Evolutionary conservation across 2,113 vertebrate genomes (phyloP).

Genomic region (Eptesicus fuscus): DNA sequence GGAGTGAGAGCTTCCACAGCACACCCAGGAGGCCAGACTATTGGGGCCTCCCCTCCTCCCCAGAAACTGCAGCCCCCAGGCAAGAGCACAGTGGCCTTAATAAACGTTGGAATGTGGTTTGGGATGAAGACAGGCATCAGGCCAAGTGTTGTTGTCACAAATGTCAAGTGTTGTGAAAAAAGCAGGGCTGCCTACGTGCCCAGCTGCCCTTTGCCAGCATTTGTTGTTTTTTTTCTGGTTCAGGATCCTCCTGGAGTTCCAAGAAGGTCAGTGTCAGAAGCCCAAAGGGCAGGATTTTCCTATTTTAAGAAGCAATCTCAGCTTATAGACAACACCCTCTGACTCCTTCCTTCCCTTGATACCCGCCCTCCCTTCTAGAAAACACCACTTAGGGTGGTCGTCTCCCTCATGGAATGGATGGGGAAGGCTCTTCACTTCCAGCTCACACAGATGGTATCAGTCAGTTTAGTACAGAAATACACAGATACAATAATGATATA

Average conservation of each 20-base stretch:
- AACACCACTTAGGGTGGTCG: not conserved
- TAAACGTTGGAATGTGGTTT: slow-evolving; percentile 31
- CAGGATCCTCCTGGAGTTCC: slow-evolving; percentile 25
- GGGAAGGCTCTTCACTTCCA: not conserved
- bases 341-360: slow-evolving; percentile 18
- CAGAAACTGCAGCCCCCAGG: slow-evolving; percentile 10
- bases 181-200: slow-evolving; percentile 31
- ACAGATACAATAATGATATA: slow-evolving; percentile 18
- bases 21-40: not conserved
- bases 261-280: slow-evolving; percentile 52
- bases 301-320: slow-evolving; percentile 33
- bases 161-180: slow-evolving; percentile 33
- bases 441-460: not conserved
- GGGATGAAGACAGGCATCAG: not conserved
- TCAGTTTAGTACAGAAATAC: slow-evolving; percentile 41
- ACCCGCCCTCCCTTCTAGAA: not conserved
- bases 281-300: slow-evolving; percentile 35
- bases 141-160: slow-evolving; percentile 35
- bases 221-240: not conserved
- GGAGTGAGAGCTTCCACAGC: not conserved
- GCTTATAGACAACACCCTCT: slow-evolving; percentile 19
- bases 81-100: slow-evolving; percentile 18
- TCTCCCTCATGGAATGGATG: not conserved
- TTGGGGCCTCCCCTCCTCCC: not conserved
- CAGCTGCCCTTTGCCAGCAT: slow-evolving; percentile 22